Evolutionary conservation across 2,888 invertebrate species (phyloP), one percentile per base, ranked within the genome.

Genomic region (Brachyptera risi): DNA sequence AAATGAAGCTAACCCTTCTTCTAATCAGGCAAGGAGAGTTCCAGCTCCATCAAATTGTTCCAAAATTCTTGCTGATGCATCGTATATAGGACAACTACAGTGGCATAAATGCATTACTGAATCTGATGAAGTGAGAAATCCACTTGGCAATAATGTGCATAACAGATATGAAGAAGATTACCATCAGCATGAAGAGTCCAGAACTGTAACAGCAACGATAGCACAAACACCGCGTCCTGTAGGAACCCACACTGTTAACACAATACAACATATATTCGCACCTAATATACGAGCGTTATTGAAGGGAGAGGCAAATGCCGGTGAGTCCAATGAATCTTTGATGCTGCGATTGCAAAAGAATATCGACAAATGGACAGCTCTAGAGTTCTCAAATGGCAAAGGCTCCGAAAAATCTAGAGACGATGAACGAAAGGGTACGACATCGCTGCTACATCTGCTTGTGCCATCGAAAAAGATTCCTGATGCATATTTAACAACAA

Each of bases 321-420:
- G 56, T 49, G 51, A 56, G 21, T 44, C 63, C 7, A 56, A 56
- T 7, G 65, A 81, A 65, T 80, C 84, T 0, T 86, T 88, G 68
- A 90, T 91, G 70, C 81, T 90, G 13, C 83, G 85, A 69, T 75
- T 92, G 37, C 91, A 91, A 71, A 88, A 89, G 67, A 90, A 88
- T 67, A 92, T 92, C 60, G 90, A 92, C 68, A 86, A 87, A 65
- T 92, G 92, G 92, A 92, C 91, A 0, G 86, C 85, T 68, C 86
- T 87, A 75, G 86, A 86, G 68, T 89, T 82, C 72, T 82, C 85
- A 0, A 80, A 80, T 60, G 74, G 75, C 64, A 73, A 76, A 62
- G 79, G 38, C 15, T 23, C 38, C 3, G 57, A 60, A 26, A 44
- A 26, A 54, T 21, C 40, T 21, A 60, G 15, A 1, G 60, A 51